phyloP scores from a whole-genome alignment of 2,113 vertebrate species.

The Ptyas mucosa region DNA sequence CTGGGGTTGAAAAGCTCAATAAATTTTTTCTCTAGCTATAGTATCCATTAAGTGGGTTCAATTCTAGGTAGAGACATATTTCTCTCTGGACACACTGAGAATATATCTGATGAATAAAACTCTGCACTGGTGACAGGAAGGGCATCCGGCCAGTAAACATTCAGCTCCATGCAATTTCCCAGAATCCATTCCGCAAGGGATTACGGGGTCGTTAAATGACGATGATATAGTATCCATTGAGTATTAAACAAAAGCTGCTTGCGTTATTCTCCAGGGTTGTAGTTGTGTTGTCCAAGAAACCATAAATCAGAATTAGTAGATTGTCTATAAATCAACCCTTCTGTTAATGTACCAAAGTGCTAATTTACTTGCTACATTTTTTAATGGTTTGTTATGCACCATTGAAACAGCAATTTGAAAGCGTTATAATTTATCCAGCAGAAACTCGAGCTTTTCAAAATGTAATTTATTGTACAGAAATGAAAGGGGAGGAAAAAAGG shows the following conservation, averaged over 20 bases:
- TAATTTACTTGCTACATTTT: background rate
- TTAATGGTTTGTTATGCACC: background rate
- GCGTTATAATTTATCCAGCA: background rate
- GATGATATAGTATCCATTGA: background rate
- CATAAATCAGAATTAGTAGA: background rate
- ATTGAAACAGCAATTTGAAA: background rate
- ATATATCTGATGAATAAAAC: too few relatives aligned
- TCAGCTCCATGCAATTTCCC: too few relatives aligned
- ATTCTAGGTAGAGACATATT: too few relatives aligned
- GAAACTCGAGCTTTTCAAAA: background rate
- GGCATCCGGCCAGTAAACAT: too few relatives aligned
- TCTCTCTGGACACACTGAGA: too few relatives aligned
- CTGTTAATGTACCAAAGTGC: accelerated
- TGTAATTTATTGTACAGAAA: background rate
- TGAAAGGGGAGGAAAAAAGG: accelerated
- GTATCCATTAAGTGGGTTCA: background rate
- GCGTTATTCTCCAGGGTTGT: background rate
- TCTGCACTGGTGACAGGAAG: accelerated
- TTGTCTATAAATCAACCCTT: background rate
- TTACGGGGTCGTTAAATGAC: too few relatives aligned
- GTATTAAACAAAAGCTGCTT: background rate
- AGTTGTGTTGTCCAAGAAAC: background rate
- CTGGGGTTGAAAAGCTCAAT: too few relatives aligned
- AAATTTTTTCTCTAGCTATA: background rate
- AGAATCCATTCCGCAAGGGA: too few relatives aligned